These are phyloP conservation scores for Halictus ligatus DNA, from an alignment of 2,888 invertebrate genomes.

Conservation along the genomic window DNA sequence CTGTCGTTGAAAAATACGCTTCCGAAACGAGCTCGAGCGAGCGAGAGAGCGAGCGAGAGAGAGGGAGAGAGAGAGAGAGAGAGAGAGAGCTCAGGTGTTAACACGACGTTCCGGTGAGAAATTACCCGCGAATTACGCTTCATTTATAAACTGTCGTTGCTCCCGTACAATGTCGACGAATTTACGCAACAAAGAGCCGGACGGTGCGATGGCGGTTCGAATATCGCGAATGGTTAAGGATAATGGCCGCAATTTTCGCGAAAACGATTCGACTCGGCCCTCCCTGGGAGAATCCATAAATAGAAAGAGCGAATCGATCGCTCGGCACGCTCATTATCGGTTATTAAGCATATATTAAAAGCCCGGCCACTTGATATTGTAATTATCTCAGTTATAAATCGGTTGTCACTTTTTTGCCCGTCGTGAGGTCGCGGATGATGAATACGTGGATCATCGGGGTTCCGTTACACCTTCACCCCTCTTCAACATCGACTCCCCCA, in stretches of 20 bases:
- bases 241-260: conserved; percentile 39
- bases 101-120: background rate
- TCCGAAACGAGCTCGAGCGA: background rate
- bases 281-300: conserved; percentile 35
- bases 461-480: conserved; percentile 78
- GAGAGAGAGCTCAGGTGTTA: background rate
- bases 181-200: background rate
- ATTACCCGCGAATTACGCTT: background rate
- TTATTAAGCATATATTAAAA: conserved; percentile 75
- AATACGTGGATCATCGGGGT: conserved; percentile 79
- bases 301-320: conserved; percentile 53
- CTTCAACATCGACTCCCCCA: conserved; percentile 58
- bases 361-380: conserved; percentile 79
- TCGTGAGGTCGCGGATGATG: conserved; percentile 80
- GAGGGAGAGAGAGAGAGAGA: no score
- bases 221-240: background rate
- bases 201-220: background rate
- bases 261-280: background rate
- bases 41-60: no score
- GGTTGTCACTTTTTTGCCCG: conserved; percentile 80
- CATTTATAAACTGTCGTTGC: conserved; percentile 7
- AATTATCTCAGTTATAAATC: conserved; percentile 83
- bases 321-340: conserved; percentile 73
- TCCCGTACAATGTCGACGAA: background rate
- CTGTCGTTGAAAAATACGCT: background rate